Evolutionary conservation across 2,888 invertebrate genomes (phyloP), one percentile per base, ranked within the genome.

Genomic region (Metallyticus violacea): DNA sequence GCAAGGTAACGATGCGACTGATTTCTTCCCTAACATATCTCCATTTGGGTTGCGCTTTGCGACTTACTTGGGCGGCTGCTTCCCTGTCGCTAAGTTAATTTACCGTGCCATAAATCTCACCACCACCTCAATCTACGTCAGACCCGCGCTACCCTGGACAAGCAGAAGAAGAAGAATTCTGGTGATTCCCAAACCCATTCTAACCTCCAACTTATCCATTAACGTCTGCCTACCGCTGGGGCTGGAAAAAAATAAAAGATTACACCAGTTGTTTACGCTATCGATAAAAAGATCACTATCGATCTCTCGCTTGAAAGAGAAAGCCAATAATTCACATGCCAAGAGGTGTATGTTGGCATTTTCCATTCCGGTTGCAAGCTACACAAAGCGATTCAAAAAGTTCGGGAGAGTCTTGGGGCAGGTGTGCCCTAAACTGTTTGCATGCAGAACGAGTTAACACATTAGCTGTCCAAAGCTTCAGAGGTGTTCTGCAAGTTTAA

Each of bases 241-340:
- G 4, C 9, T 6, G 6, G 6, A 29, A 29, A 29, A 29, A 29
- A 29, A 29, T 7, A 62, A 62, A 62, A 62, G 40, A 62, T 62
- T 62, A 62, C 22, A 62, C 40, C 40, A 15, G 40, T 15, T 87
- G 87, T 87, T 87, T 87, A 86, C 87, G 85, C 86, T 85, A 84
- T 87, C 87, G 87, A 85, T 87, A 87, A 87, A 87, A 86, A 86
- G 86, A 87, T 87, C 87, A 84, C 84, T 82, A 87, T 85, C 86
- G 87, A 87, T 86, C 40, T 62, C 15, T 62, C 40, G 40, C 40
- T 62, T 62, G 40, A 62, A 62, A 15, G 40, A 62, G 40, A 15
- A 62, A 62, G 40, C 40, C 40, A 62, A 62, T 62, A 62, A 62
- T 62, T 62, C 40, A 62, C 40, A 62, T 22, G 40, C 40, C 40